Conservation (phyloP, 2,888 invertebrate species). For the Cyclophora punctaria region DNA sequence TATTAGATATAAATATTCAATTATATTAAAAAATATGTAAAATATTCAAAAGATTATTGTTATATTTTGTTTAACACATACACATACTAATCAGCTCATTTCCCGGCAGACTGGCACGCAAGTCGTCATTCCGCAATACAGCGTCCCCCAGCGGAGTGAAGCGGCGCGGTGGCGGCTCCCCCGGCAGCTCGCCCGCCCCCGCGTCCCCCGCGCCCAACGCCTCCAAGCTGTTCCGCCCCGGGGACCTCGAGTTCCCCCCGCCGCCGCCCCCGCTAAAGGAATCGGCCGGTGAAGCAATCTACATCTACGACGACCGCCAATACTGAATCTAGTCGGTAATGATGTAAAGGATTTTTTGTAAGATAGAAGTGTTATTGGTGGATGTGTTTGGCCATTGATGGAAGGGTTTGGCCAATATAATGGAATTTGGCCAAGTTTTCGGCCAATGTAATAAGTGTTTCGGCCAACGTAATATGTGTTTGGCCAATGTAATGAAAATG, state of each 20-base stretch:
- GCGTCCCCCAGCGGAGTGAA: constrained; percentile 60
- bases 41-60: no score
- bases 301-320: constrained; percentile 68
- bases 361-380: no score
- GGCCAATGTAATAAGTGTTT: no score
- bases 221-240: constrained; percentile 66
- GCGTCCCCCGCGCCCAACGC: constrained; percentile 68
- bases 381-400: no score
- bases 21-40: no score
- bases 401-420: no score
- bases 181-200: constrained; percentile 50
- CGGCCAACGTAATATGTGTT: no score
- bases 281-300: constrained; percentile 80
- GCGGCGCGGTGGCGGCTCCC: constrained; percentile 50
- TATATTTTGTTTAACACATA: background rate
- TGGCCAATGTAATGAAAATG: no score
- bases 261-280: constrained; percentile 73
- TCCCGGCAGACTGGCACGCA: constrained; percentile 75
- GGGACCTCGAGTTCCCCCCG: constrained; percentile 61
- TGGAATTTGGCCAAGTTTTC: no score
- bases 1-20: no score
- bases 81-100: background rate
- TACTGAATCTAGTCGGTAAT: constrained; percentile 36
- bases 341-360: no score
- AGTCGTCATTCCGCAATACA: constrained; percentile 78